A percentile compares a stretch with the other conserved stretches of the same genome.
These are phyloP conservation scores for Heliconius erato DNA, from an alignment of 2,888 invertebrate species.

Conservation along the genomic window DNA sequence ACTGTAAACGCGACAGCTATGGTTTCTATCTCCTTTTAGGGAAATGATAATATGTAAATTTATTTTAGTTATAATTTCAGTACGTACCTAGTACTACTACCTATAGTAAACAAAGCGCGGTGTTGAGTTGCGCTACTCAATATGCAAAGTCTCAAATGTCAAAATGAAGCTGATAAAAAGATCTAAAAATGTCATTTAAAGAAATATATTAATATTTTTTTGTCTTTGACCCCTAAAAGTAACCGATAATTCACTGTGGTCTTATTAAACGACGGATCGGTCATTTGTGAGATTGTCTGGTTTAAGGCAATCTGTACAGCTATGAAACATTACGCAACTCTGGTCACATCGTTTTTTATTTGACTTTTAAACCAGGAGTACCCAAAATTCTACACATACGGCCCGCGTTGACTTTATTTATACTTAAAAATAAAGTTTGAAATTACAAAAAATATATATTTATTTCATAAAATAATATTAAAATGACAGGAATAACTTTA, in stretches of 20 bases:
- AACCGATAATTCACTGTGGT: conserved; percentile 73
- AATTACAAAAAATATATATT: neutral
- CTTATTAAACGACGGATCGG: conserved; percentile 64
- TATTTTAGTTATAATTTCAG: no score
- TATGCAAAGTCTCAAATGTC: no score
- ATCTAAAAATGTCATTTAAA: neutral
- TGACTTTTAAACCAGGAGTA: neutral
- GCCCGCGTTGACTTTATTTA: neutral
- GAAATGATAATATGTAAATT: no score
- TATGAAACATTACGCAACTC: conserved; percentile 68
- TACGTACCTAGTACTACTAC: no score
- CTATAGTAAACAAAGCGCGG: no score
- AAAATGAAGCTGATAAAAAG: no score
- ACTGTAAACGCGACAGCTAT: no score
- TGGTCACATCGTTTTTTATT: conserved; percentile 68
- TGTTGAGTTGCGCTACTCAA: no score
- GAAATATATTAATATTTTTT: neutral
- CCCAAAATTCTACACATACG: neutral
- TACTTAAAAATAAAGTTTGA: neutral
- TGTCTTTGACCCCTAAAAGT: conserved; percentile 51
- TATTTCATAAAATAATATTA: neutral
- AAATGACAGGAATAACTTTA: neutral
- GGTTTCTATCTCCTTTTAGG: no score
- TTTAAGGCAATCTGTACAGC: conserved; percentile 68
- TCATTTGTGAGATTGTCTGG: conserved; percentile 78